phyloP scores from a whole-genome alignment of 2,888 invertebrate genomes.

The Agrochola macilenta region DNA sequence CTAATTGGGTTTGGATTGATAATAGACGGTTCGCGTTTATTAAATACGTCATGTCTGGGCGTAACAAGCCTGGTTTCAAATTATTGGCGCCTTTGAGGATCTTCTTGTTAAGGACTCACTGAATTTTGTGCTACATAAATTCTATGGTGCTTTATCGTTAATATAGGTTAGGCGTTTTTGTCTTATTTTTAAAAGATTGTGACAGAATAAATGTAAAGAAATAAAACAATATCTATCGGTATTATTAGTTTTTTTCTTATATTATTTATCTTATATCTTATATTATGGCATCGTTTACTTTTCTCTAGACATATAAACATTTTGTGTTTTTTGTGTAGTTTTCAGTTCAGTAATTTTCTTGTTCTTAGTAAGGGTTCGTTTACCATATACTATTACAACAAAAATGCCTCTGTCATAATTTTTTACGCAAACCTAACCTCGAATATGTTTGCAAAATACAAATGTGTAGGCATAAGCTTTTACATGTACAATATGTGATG shows the following conservation, averaged over 20 bases:
- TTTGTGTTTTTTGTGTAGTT: neutral
- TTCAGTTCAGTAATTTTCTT: neutral
- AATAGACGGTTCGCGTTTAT: constrained; percentile 39
- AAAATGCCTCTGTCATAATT: constrained; percentile 22
- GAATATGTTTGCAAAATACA: constrained; percentile 40
- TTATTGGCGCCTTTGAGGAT: constrained; percentile 14
- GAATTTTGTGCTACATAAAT: neutral
- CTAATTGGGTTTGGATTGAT: constrained; percentile 53
- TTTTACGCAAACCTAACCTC: constrained; percentile 30
- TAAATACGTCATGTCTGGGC: constrained; percentile 22
- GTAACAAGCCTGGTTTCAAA: constrained; percentile 23
- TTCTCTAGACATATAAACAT: neutral
- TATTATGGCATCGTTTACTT: neutral
- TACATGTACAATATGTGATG: constrained; percentile 29
- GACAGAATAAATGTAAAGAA: neutral
- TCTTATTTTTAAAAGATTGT: neutral
- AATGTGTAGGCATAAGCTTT: constrained; percentile 36
- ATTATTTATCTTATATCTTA: neutral
- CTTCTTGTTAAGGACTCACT: constrained; percentile 4
- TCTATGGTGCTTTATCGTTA: neutral
- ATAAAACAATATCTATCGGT: neutral
- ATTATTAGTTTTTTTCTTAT: neutral
- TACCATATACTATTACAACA: neutral
- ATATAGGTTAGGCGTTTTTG: neutral
- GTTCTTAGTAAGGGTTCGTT: constrained; percentile 6